Evolutionary conservation across 2,888 invertebrate genomes (phyloP), one percentile per base, ranked within the genome.

Genomic region (Dinocampus coccinellae): DNA sequence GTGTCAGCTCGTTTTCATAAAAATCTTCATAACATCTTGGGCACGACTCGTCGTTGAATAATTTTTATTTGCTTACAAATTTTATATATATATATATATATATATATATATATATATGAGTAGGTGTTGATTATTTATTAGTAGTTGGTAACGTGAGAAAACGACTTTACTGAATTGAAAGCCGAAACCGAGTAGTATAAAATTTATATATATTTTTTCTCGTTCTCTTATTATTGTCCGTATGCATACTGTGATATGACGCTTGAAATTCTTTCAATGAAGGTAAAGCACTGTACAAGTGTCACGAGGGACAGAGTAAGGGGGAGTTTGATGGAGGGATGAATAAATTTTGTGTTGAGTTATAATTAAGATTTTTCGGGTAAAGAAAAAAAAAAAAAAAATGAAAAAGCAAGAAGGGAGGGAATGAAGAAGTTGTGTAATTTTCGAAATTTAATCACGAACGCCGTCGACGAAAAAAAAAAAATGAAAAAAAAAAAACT

Each of bases 271-370:
- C 42, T 29, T 60, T 58, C 42, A 61, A 67, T 26, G 62, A 60
- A 60, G 65, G 39, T 68, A 10, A 55, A 52, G 60, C 16, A 62
- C 39, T 16, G 7, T 24, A 10, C 7, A 24, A 13, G 52, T 16
- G 33, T 78, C 70, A 75, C 74, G 69, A 75, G 73, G 72, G 70
- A 73, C 74, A 74, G 77, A 77, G 76, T 72, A 73, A 69, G 69
- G 16, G 67, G 65, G 71, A 34, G 60, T 39, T 29, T 29, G 29
- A 29, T 29, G 7, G 29, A 29, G 29, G 29, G 29, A 29, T 16
- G 47, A 47, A 47, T 47, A 52, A 63, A 42, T 55, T 75, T 77
- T 75, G 75, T 76, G 75, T 73, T 72, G 72, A 53, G 69, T 68
- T 69, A 73, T 74, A 74, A 74, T 77, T 76, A 77, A 72, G 75